These are phyloP conservation scores for Symphodus melops DNA, from an alignment of 2,113 vertebrate species.

Conservation along the genomic window DNA sequence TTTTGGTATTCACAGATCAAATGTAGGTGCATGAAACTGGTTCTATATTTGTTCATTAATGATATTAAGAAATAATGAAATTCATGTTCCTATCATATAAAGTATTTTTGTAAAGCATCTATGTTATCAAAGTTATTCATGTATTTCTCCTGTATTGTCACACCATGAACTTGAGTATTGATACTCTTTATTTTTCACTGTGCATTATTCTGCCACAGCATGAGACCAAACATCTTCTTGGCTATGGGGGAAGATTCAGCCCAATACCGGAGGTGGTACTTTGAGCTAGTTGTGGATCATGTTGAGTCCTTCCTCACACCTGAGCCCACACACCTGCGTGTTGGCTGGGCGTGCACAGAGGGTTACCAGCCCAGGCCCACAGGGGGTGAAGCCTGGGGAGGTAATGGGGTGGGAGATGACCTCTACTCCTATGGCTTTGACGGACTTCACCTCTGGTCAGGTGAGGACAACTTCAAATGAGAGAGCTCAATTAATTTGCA, in stretches of 20 bases:
- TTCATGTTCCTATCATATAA: too few species aligned
- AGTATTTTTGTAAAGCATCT: too few species aligned
- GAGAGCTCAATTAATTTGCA: background rate
- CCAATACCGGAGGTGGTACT: slow-evolving; percentile 96
- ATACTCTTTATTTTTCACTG: background rate
- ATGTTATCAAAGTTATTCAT: too few species aligned
- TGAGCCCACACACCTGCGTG: slow-evolving; percentile 92
- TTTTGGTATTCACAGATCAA: background rate
- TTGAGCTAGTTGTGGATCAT: slow-evolving; percentile 92
- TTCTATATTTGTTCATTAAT: slow-evolving; percentile 12
- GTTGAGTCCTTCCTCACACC: slow-evolving; percentile 90
- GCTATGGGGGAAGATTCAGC: slow-evolving; percentile 90
- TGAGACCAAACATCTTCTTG: slow-evolving; percentile 94
- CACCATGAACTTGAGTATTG: too few species aligned
- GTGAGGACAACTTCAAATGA: slow-evolving; percentile 70
- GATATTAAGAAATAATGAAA: too few species aligned
- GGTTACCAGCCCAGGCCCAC: slow-evolving; percentile 90
- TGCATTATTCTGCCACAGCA: slow-evolving; percentile 79
- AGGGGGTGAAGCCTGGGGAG: slow-evolving; percentile 92
- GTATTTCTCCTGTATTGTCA: too few species aligned
- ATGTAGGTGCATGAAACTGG: background rate
- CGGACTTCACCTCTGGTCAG: slow-evolving; percentile 95
- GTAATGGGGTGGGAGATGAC: slow-evolving; percentile 93
- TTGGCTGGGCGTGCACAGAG: slow-evolving; percentile 94
- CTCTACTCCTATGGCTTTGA: slow-evolving; percentile 95